A percentile compares a stretch with the other conserved stretches of the same genome.
phyloP scores from a whole-genome alignment of 2,113 vertebrate genomes.

The Dasypus novemcinctus region DNA sequence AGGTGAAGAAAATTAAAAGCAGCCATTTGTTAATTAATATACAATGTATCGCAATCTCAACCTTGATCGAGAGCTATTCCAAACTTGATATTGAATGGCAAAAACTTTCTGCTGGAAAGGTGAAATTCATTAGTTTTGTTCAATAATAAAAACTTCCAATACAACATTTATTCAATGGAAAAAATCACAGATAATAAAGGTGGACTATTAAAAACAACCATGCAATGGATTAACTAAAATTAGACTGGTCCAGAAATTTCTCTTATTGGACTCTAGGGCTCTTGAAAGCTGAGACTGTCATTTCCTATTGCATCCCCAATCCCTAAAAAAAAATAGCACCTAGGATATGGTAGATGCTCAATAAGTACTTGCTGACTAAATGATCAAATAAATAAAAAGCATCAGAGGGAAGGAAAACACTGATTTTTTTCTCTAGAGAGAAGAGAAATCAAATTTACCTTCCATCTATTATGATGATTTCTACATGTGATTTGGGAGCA shows the following conservation, averaged over 20 bases:
- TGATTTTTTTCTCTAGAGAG: conserved; percentile 4
- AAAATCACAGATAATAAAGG: not conserved
- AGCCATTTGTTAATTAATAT: not conserved
- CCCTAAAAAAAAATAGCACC: not conserved
- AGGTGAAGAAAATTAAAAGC: not conserved
- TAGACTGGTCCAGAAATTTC: not conserved
- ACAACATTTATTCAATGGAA: not conserved
- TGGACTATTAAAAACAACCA: not conserved
- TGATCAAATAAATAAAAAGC: not conserved
- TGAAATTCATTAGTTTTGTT: conserved; percentile 19
- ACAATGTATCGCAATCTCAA: not conserved
- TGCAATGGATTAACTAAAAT: not conserved
- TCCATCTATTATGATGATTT: not conserved
- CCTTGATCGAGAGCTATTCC: not conserved
- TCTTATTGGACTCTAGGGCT: not conserved
- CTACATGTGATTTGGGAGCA: not conserved
- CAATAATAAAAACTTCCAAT: conserved; percentile 29
- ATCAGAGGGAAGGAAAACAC: not conserved
- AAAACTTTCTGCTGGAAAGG: not conserved
- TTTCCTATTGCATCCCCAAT: not conserved
- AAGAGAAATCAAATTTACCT: not conserved
- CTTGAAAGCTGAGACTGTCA: conserved; percentile 12
- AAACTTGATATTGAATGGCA: not conserved
- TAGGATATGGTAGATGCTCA: not conserved
- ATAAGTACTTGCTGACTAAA: not conserved